Percentiles rank a stretch among this genome's conserved stretches.
These are phyloP conservation scores for Mugil cephalus DNA, from an alignment of 2,113 vertebrate genomes.

Conservation along the genomic window DNA sequence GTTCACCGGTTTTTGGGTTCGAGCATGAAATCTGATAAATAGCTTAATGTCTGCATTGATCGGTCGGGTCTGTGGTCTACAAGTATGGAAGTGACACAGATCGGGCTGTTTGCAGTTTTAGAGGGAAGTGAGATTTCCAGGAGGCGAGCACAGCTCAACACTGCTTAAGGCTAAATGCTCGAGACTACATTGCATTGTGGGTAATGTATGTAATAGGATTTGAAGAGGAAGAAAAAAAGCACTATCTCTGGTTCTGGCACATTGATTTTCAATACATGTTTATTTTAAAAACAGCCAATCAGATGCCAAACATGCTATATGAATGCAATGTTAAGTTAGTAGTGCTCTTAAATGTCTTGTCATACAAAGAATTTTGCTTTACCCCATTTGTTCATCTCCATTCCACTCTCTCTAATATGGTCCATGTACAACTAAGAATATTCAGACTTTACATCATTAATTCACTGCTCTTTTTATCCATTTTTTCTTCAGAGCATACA, in stretches of 20 bases:
- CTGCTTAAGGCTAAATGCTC: background rate
- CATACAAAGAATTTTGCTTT: background rate
- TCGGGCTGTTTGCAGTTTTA: background rate
- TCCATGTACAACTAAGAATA: too few species aligned
- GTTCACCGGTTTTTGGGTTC: background rate
- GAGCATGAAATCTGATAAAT: background rate
- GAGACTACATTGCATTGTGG: background rate
- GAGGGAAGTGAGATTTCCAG: too few species aligned
- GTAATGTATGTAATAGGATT: too few species aligned
- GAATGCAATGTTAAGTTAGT: background rate
- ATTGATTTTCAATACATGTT: background rate
- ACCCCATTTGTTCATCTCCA: background rate
- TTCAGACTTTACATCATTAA: too few species aligned
- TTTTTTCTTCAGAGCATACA: background rate
- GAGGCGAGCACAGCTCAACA: background rate
- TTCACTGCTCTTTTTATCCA: too few species aligned
- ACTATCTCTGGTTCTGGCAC: background rate
- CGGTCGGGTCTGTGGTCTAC: background rate
- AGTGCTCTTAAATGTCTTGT: background rate
- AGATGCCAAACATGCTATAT: background rate
- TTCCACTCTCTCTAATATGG: background rate
- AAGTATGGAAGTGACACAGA: background rate
- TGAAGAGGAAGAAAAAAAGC: background rate
- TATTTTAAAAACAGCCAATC: background rate
- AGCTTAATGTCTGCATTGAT: background rate